These are phyloP conservation scores for Arion vulgaris DNA, from an alignment of 1,140 invertebrate species.

Conservation along the genomic window DNA sequence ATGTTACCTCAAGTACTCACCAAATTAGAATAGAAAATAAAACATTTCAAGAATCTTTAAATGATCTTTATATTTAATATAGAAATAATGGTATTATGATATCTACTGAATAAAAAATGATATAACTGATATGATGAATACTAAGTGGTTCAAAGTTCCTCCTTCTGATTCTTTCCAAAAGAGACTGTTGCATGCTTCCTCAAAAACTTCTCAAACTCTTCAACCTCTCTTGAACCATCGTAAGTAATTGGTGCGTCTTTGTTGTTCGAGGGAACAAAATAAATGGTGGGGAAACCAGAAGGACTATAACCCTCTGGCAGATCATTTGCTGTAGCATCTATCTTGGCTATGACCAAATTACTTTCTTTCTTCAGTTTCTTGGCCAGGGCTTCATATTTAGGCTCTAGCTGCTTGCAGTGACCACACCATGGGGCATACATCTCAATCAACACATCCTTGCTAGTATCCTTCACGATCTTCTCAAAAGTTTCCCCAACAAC, in stretches of 20 bases:
- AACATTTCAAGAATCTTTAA: not conserved
- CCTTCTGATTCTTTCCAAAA: constrained; percentile 61
- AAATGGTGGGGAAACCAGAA: constrained; percentile 95
- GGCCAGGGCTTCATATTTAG: constrained; percentile 94
- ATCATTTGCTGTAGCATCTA: constrained; percentile 99
- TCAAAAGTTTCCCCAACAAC: constrained; percentile 98
- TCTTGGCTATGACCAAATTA: constrained; percentile 91
- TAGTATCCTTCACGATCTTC: constrained; percentile 90
- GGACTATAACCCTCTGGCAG: constrained; percentile 91
- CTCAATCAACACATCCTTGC: constrained; percentile 94
- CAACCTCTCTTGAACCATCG: constrained; percentile 89
- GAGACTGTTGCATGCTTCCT: constrained; percentile 88
- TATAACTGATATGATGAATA: not conserved
- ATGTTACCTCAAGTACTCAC: not conserved
- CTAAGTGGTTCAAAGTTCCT: constrained; percentile 62
- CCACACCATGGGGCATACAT: constrained; percentile 99
- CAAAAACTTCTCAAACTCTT: constrained; percentile 97
- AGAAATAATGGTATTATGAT: not conserved
- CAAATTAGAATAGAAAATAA: not conserved
- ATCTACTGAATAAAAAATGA: not conserved
- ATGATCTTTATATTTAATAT: not conserved
- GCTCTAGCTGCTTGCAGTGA: constrained; percentile 95
- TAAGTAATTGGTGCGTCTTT: constrained; percentile 89
- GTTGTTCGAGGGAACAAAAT: constrained; percentile 84
- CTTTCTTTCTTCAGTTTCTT: constrained; percentile 89